phyloP scores from a whole-genome alignment of 1,140 invertebrate species.

The Drosophila prosaltans region DNA sequence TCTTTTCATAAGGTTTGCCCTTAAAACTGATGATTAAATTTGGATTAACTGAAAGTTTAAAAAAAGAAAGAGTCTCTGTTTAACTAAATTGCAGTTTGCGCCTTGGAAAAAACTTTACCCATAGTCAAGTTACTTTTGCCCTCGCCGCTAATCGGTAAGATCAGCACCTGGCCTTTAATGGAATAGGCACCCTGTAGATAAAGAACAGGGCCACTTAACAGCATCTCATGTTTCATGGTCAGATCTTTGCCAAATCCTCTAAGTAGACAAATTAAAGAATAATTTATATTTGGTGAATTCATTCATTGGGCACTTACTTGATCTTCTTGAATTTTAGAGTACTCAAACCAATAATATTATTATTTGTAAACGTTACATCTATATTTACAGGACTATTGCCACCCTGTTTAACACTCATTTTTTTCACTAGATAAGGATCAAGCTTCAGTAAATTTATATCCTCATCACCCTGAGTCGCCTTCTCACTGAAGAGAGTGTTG shows the following conservation, averaged over 20 bases:
- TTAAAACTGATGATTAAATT: conserved; percentile 36
- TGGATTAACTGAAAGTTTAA: conserved; percentile 35
- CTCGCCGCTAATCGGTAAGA: conserved; percentile 82
- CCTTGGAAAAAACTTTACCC: conserved; percentile 47
- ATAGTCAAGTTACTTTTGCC: conserved; percentile 83
- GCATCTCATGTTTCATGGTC: conserved; percentile 55
- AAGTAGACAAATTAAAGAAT: background rate
- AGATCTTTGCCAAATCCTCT: conserved; percentile 75
- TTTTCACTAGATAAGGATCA: conserved; percentile 63
- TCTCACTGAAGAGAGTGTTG: conserved; percentile 49
- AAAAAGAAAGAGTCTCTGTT: background rate
- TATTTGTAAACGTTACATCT: conserved; percentile 66
- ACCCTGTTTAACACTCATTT: conserved; percentile 64
- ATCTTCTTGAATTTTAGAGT: conserved; percentile 42
- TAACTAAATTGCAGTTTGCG: too few relatives aligned
- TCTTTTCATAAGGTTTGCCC: conserved; percentile 44
- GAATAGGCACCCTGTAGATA: conserved; percentile 77
- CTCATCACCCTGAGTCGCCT: conserved; percentile 35
- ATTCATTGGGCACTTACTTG: conserved; percentile 49
- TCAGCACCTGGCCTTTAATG: conserved; percentile 82
- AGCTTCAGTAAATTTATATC: conserved; percentile 56
- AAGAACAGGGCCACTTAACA: conserved; percentile 19
- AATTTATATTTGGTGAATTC: background rate
- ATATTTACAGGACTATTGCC: conserved; percentile 68
- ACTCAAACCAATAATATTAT: conserved; percentile 54